phyloP scores from a whole-genome alignment of 2,888 invertebrate genomes.

The Metacarcinus magister region DNA sequence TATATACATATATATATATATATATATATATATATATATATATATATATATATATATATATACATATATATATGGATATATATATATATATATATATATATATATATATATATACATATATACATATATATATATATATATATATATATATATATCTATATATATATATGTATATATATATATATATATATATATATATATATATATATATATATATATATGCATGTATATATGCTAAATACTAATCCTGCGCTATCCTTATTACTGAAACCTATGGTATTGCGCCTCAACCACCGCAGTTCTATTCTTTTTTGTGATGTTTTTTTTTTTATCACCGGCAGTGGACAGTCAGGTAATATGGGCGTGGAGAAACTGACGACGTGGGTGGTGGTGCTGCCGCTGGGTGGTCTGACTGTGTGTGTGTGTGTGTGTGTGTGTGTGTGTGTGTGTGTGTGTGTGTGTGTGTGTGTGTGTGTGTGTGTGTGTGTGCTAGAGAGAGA shows the following conservation, averaged over 20 bases:
- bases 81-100: constrained; percentile 58
- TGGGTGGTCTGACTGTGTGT: neutral
- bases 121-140: neutral
- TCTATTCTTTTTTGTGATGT: neutral
- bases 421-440: neutral
- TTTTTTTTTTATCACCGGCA: neutral
- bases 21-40: constrained; percentile 12
- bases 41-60: constrained; percentile 5
- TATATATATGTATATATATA: no score
- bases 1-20: neutral
- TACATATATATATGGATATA: no score
- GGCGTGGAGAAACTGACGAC: neutral
- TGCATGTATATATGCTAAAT: no score
- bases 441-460: neutral
- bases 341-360: no score
- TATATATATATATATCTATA: no score
- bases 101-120: constrained; percentile 46
- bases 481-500: no score
- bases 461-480: no score
- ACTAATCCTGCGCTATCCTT: no score
- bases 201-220: no score
- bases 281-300: no score
- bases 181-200: no score
- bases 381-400: neutral
- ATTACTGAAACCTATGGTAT: no score